These are phyloP conservation scores for Entomobrya proxima DNA, from an alignment of 2,888 invertebrate species.

Conservation along the genomic window DNA sequence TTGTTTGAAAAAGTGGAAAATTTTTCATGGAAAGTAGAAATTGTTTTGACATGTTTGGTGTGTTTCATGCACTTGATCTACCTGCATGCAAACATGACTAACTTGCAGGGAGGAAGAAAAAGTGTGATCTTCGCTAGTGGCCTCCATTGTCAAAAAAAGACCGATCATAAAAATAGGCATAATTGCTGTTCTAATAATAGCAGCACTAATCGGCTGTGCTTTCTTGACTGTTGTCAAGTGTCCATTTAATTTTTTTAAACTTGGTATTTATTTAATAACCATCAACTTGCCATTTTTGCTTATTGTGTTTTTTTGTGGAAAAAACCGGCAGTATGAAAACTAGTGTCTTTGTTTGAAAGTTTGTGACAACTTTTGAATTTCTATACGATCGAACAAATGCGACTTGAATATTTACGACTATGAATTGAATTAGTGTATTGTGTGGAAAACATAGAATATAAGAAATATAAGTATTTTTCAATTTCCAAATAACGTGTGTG, in stretches of 20 bases:
- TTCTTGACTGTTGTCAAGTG: neutral
- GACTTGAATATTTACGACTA: neutral
- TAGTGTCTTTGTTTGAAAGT: neutral
- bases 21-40: slow-evolving; percentile 14
- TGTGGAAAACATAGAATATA: neutral
- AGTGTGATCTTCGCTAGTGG: slow-evolving; percentile 18
- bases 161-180: slow-evolving; percentile 2
- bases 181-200: neutral
- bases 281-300: neutral
- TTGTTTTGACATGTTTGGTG: slow-evolving; percentile 31
- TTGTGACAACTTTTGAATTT: neutral
- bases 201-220: neutral
- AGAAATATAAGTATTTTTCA: neutral
- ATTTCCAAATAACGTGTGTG: neutral
- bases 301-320: slow-evolving; percentile 14
- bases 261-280: neutral
- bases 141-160: slow-evolving; percentile 9
- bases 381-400: neutral
- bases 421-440: slow-evolving; percentile 6
- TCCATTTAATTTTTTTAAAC: neutral
- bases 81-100: slow-evolving; percentile 24
- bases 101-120: slow-evolving; percentile 28
- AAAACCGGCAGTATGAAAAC: slow-evolving; percentile 28
- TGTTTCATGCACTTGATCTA: neutral
- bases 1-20: slow-evolving; percentile 19